A percentile compares a stretch with the other conserved stretches of the same genome.
These are phyloP conservation scores for Apeltes quadracus DNA, from an alignment of 2,113 vertebrate genomes.

Conservation along the genomic window DNA sequence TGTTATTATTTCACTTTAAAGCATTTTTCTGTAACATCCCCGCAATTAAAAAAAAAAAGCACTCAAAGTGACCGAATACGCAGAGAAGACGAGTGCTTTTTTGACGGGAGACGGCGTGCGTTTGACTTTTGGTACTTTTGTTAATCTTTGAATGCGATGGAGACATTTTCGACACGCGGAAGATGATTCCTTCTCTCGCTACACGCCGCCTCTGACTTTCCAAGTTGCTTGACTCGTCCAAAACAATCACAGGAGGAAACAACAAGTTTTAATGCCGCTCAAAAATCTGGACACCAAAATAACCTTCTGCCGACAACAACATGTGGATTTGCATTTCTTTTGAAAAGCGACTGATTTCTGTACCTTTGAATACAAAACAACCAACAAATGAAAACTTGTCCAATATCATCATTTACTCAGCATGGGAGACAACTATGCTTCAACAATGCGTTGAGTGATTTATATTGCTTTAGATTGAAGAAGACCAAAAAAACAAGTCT, in stretches of 20 bases:
- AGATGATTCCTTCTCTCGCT: conserved; percentile 58
- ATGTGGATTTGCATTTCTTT: conserved; percentile 58
- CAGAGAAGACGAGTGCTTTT: conserved; percentile 46
- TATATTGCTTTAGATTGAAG: conserved; percentile 83
- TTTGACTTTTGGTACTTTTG: conserved; percentile 62
- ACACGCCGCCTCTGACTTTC: conserved; percentile 48
- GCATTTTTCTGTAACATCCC: conserved; percentile 48
- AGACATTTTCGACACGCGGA: conserved; percentile 55
- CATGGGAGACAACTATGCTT: conserved; percentile 70
- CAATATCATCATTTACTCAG: conserved; percentile 70
- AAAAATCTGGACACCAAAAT: conserved; percentile 65
- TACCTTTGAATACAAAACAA: conserved; percentile 68
- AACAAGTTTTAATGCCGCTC: conserved; percentile 73
- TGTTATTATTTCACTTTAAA: conserved; percentile 62
- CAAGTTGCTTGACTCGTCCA: conserved; percentile 72
- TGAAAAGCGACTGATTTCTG: conserved; percentile 61
- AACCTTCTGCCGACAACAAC: conserved; percentile 50
- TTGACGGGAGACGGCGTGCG: conserved; percentile 31
- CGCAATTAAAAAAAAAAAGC: conserved; percentile 33
- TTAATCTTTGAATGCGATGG: conserved; percentile 52
- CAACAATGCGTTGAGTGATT: conserved; percentile 66
- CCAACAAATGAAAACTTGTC: conserved; percentile 30
- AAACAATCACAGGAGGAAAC: conserved; percentile 80
- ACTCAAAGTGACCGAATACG: conserved; percentile 51
- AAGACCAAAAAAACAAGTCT: conserved; percentile 81